These are phyloP conservation scores for Pseudorasbora parva DNA, from an alignment of 2,113 vertebrate genomes.

Conservation along the genomic window DNA sequence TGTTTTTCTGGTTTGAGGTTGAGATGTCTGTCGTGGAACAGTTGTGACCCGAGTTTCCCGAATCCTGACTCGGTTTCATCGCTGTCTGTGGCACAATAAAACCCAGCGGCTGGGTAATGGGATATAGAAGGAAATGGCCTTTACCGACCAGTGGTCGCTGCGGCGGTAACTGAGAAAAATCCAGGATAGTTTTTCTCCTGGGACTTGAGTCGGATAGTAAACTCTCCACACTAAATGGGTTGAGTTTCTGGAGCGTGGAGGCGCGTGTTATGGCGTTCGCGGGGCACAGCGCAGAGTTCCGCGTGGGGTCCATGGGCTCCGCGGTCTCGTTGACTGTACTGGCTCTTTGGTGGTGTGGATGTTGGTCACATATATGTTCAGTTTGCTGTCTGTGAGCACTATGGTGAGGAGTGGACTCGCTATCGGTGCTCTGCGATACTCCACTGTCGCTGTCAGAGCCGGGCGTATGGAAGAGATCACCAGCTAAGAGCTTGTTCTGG, in stretches of 20 bases:
- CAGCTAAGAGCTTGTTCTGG: slow-evolving; percentile 84
- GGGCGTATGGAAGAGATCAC: slow-evolving; percentile 89
- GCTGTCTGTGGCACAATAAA: slow-evolving; percentile 93
- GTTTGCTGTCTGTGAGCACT: slow-evolving; percentile 67
- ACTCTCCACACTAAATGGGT: slow-evolving; percentile 95
- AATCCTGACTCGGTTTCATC: slow-evolving; percentile 72
- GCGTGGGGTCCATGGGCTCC: slow-evolving; percentile 77
- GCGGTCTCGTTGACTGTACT: slow-evolving; percentile 71
- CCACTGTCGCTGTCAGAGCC: slow-evolving; percentile 96
- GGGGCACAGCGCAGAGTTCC: slow-evolving; percentile 73
- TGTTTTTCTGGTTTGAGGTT: slow-evolving; percentile 52
- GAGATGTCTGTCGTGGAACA: slow-evolving; percentile 59
- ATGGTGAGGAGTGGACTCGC: slow-evolving; percentile 63
- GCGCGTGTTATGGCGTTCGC: slow-evolving; percentile 68
- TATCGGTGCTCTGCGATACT: slow-evolving; percentile 83
- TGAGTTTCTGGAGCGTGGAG: slow-evolving; percentile 83
- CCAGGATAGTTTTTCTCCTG: slow-evolving; percentile 82
- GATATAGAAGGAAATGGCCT: slow-evolving; percentile 92
- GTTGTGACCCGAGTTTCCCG: slow-evolving; percentile 62
- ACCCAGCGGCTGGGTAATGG: slow-evolving; percentile 94
- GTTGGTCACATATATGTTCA: slow-evolving; percentile 72
- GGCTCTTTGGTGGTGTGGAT: slow-evolving; percentile 84
- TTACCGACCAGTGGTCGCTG: slow-evolving; percentile 89
- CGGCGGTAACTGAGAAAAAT: slow-evolving; percentile 83
- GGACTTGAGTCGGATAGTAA: slow-evolving; percentile 90